These are phyloP conservation scores for Cyanistes caeruleus DNA, from an alignment of 2,113 vertebrate genomes.

Conservation along the genomic window DNA sequence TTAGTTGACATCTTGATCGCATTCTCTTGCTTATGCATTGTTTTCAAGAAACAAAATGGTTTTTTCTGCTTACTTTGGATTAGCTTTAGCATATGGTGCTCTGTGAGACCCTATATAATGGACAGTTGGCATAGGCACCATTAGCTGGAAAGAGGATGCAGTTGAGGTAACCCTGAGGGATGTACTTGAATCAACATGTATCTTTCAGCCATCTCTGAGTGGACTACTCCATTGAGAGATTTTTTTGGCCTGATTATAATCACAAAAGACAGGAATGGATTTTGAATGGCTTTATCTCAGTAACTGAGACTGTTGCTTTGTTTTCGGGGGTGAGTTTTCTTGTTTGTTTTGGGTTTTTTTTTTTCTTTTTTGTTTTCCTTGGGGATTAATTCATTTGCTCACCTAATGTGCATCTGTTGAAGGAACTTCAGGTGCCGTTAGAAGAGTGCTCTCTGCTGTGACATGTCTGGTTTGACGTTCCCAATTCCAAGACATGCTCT, in stretches of 20 bases:
- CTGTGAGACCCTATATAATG: background rate
- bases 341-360: too few species aligned
- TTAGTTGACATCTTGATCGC: background rate
- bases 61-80: background rate
- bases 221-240: background rate
- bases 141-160: background rate
- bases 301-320: background rate
- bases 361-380: accelerated
- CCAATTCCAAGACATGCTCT: background rate
- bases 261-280: background rate
- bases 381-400: background rate
- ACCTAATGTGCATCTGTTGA: background rate
- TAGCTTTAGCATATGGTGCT: background rate
- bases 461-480: background rate
- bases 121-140: background rate
- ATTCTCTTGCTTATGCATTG: background rate
- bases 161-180: background rate
- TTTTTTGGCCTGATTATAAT: background rate
- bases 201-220: background rate
- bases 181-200: background rate
- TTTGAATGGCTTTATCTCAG: background rate
- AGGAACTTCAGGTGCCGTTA: background rate
- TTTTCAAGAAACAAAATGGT: background rate
- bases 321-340: background rate
- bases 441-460: background rate